phyloP scores from a whole-genome alignment of 2,888 invertebrate genomes.

The Agonopterix heracliana region DNA sequence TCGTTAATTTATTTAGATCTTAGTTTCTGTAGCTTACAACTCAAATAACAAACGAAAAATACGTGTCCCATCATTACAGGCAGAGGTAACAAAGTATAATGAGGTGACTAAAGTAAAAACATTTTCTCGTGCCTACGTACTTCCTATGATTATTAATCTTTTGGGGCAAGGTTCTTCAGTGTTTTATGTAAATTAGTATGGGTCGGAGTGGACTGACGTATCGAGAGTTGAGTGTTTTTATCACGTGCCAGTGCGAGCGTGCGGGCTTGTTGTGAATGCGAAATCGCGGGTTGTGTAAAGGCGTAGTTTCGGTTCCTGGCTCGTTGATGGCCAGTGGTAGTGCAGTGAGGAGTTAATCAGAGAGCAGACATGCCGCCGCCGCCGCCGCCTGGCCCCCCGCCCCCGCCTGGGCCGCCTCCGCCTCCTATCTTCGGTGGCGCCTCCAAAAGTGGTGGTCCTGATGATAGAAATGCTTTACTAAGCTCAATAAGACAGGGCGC shows the following conservation, averaged over 20 bases:
- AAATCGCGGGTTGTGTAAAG: conserved; percentile 26
- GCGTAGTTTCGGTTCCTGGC: conserved; percentile 11
- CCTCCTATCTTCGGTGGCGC: conserved; percentile 65
- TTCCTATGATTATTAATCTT: conserved; percentile 64
- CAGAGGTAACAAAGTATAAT: conserved; percentile 12
- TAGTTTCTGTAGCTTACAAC: too few species aligned
- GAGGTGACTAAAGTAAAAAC: conserved; percentile 51
- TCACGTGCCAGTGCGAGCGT: conserved; percentile 42
- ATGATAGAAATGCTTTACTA: conserved; percentile 82
- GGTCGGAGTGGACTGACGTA: conserved; percentile 46
- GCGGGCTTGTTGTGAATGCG: conserved; percentile 31
- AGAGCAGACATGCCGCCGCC: conserved; percentile 74
- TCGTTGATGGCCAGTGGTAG: conserved; percentile 36
- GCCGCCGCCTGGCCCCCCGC: conserved; percentile 81
- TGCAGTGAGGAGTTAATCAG: conserved; percentile 25
- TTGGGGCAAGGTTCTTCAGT: conserved; percentile 63
- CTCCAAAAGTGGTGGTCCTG: conserved; percentile 66
- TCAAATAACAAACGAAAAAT: too few species aligned
- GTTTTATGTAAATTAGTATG: conserved; percentile 66
- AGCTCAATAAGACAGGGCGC: conserved; percentile 90
- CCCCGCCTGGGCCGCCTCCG: conserved; percentile 77
- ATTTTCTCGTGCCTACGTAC: conserved; percentile 64
- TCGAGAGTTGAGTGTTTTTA: conserved; percentile 46
- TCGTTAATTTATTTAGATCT: too few species aligned
- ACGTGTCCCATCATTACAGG: background rate